Base-by-base conservation (phyloP, 2,113 vertebrate species). In the Oryzias melastigma region DNA sequence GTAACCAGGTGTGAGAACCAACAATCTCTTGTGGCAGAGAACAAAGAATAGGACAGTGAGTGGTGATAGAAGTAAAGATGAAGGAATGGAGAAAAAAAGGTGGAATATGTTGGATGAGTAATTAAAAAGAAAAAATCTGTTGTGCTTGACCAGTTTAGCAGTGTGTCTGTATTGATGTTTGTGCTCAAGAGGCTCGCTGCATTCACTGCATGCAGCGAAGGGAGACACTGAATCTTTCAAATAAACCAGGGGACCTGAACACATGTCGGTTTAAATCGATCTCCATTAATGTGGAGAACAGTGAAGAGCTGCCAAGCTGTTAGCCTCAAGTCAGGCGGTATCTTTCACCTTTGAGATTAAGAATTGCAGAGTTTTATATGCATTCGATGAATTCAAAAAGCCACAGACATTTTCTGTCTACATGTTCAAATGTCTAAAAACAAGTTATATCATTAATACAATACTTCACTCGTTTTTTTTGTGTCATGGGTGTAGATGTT, bases 1-100 rank as follows among this genome's bases (percentile, higher is more conserved):
- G 82, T 85, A 73, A 75, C 78, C 87, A 85, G 80, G 78, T 86
- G 77, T 29, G 76, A 15, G 63, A 81, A 65, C 63, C 52, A 12
- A 56, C 68, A 65, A 68, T 29, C 52, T 77, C 77, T 74, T 58
- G 65, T 25, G 63, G 68, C 19, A 77, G 65, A 27, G 78, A 85
- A 79, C 77, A 85, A 86, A 81, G 69, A 48, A 73, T 6, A 22
- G 8, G 22, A 13, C 13, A 17, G 18, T 19, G 43, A 51, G 7
- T 14, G 71, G 5, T 40, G 48, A n/a, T 10, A 44, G 52, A 50
- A 27, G 51, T n/a, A 19, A n/a, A 44, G 68, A 45, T 2, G 19
- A 46, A 62, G 66, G 52, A 66, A 67, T 58, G 44, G 29, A n/a
- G n/a, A 58, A 7, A 15, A 66, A 60, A 16, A 18, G 43, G 12